Base-by-base conservation (phyloP, 2,888 invertebrate species). In the Nasonia oneida region DNA sequence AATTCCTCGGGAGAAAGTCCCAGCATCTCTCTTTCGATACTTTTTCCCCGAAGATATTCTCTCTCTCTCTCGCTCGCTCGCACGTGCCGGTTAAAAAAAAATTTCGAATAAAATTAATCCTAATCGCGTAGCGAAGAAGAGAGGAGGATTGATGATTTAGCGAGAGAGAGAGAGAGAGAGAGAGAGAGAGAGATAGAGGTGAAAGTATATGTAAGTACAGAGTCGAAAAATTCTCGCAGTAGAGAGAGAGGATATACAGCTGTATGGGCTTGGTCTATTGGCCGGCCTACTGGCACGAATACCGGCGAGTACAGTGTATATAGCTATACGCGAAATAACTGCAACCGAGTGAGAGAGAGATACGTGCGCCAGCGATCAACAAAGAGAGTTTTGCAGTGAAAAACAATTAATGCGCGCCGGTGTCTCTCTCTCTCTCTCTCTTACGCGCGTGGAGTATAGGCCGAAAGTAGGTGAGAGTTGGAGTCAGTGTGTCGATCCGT, bases 401-500 rank as follows among this genome's bases (percentile, higher is more conserved):
- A n/a, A 37, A 42, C 71, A n/a, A 71, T 39, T 71, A 71, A 71
- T 39, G 71, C 71, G 71, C 37, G 37, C 4, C 15, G 3, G n/a
- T 39, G 71, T 6, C 5, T 39, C n/a, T 23, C 29, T 23, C 23
- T 33, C 2, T 14, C 42, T 39, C 71, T 39, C 39, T 71, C 71
- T 39, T 1, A 6, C 12, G 10, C 12, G 47, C 47, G 2, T 5
- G 0, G 37, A 2, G 12, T 47, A 61, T 61, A 61, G 57, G 67
- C 81, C 73, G 74, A 85, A 87, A 87, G 87, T 87, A 85, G 87
- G 87, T 85, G 85, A 87, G 87, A 87, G 83, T 87, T 87, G 87
- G 87, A 92, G 91, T 92, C 90, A 91, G 92, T 92, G 89, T 91
- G 92, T 88, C 91, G 92, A 88, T 90, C 93, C 93, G 93, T 92